Evolutionary conservation across 2,113 vertebrate genomes (phyloP).

Genomic region (Hippocampus abdominalis): DNA sequence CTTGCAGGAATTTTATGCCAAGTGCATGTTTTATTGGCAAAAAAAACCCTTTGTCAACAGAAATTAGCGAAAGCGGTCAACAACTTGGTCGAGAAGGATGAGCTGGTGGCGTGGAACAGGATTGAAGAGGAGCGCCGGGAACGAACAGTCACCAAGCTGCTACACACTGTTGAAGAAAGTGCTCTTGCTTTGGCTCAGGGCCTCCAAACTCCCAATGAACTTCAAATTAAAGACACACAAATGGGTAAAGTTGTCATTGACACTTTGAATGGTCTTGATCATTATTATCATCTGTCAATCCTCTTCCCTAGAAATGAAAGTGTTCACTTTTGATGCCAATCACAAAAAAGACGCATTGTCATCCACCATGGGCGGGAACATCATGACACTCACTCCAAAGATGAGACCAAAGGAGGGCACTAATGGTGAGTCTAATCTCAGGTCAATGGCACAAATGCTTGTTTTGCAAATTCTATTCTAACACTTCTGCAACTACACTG

Average conservation of each 20-base stretch:
- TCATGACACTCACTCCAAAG: constrained; percentile 78
- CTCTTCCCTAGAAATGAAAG: constrained; percentile 79
- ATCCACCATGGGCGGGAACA: constrained; percentile 75
- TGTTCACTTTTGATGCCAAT: constrained; percentile 79
- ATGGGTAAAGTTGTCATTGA: constrained; percentile 59
- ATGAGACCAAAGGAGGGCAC: constrained; percentile 56
- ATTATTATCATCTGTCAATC: constrained; percentile 12
- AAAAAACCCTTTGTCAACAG: constrained; percentile 61
- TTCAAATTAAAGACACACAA: constrained; percentile 77
- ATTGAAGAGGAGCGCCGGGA: constrained; percentile 74
- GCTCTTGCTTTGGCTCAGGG: constrained; percentile 73
- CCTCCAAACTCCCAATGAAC: constrained; percentile 76
- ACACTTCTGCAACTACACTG: not conserved
- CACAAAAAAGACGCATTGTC: constrained; percentile 75
- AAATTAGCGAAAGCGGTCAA: constrained; percentile 83
- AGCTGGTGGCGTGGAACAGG: constrained; percentile 79
- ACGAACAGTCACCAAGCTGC: constrained; percentile 82
- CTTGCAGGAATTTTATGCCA: not conserved
- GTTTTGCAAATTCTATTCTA: not conserved
- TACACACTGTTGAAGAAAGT: constrained; percentile 79
- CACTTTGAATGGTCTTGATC: not conserved
- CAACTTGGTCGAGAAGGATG: constrained; percentile 88
- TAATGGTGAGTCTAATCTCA: constrained; percentile 71
- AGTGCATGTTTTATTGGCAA: not conserved
- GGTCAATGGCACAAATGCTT: not conserved